A percentile compares a stretch with the other conserved stretches of the same genome.
Conservation (phyloP, 2,797 vertebrate species). For the Chrysocyon brachyurus region DNA sequence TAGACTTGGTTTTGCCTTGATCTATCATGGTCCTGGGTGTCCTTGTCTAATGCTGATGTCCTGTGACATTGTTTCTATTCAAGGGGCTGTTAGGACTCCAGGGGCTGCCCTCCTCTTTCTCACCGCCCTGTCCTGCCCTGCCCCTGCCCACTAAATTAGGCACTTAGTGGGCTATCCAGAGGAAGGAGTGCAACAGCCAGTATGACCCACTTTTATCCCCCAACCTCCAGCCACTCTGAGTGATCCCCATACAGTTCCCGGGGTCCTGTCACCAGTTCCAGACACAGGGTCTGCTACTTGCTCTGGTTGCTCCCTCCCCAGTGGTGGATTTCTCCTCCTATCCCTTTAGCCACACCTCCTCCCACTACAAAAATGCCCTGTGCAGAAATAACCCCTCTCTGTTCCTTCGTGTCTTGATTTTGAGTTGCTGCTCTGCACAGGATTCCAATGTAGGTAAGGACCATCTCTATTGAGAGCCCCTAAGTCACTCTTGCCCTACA, state of each 20-base stretch:
- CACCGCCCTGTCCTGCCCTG: rapidly evolving
- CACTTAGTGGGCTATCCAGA: background rate
- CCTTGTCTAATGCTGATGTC: background rate
- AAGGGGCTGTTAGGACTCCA: too few species aligned
- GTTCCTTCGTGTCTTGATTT: background rate
- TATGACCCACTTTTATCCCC: background rate
- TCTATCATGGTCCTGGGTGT: background rate
- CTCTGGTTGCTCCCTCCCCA: background rate
- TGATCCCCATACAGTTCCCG: background rate
- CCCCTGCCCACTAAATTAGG: background rate
- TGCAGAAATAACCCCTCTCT: background rate
- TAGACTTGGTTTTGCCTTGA: background rate
- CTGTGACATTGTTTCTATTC: background rate
- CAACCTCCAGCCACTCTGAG: too few species aligned
- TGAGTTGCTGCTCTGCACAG: background rate
- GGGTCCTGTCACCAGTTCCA: background rate
- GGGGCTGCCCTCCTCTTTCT: background rate
- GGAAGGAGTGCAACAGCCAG: background rate
- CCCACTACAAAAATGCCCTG: background rate
- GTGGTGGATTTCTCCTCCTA: background rate
- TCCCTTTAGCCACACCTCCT: background rate
- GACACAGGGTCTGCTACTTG: rapidly evolving
- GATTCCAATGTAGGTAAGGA: background rate
- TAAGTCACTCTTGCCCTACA: background rate
- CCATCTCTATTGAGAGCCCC: background rate